Conservation (phyloP, 2,113 vertebrate genomes). For the Marmota flaviventris region DNA sequence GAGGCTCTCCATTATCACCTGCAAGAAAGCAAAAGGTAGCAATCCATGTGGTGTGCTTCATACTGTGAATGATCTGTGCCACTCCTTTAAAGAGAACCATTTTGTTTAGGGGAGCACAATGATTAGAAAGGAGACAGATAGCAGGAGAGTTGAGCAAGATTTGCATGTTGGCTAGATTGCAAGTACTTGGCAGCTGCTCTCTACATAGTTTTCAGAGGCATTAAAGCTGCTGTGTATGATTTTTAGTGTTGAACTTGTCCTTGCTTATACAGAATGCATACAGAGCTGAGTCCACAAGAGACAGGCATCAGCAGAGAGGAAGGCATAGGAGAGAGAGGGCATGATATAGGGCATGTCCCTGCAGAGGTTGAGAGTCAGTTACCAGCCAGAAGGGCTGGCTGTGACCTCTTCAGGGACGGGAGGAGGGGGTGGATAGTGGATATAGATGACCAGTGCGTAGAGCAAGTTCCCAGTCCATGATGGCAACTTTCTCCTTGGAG, state of each 20-base stretch:
- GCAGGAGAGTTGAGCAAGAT: neutral
- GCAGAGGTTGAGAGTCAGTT: neutral
- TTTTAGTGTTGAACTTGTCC: neutral
- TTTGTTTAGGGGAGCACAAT: neutral
- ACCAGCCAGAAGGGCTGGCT: too few relatives aligned
- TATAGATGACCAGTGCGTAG: fast-evolving
- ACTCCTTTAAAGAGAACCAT: neutral
- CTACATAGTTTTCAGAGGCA: neutral
- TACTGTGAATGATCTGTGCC: neutral
- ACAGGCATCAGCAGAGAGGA: neutral
- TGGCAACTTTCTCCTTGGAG: neutral
- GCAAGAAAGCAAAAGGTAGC: neutral
- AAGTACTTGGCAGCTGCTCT: neutral
- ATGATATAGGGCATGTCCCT: neutral
- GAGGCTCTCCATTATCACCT: neutral
- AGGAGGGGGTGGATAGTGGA: neutral
- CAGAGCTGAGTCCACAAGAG: neutral
- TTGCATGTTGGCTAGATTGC: neutral
- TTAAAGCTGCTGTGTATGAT: neutral
- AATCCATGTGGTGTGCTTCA: neutral
- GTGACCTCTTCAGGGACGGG: too few relatives aligned
- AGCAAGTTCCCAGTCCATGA: neutral
- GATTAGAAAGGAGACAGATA: neutral
- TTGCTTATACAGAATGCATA: neutral
- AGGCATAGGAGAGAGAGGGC: neutral